phyloP scores from a whole-genome alignment of 2,113 vertebrate genomes.

The Larimichthys polyactis region DNA sequence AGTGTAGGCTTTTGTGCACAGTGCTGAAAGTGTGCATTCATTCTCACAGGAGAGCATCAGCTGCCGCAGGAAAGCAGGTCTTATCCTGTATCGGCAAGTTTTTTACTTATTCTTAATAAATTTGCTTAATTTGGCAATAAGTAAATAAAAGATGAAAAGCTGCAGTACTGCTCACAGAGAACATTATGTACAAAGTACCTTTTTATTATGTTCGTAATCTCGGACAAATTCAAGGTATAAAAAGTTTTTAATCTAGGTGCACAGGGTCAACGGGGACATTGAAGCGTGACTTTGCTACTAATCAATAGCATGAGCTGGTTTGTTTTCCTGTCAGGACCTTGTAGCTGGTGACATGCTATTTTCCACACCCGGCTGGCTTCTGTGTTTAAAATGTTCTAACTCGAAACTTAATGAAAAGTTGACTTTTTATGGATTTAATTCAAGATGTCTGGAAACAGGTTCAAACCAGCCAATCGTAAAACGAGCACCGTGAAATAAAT shows the following conservation, averaged over 20 bases:
- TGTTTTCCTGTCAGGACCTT: conserved; percentile 44
- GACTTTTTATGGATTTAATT: conserved; percentile 6
- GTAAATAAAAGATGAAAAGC: not conserved
- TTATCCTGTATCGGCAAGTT: conserved; percentile 52
- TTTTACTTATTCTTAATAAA: conserved; percentile 5
- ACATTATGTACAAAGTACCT: not conserved
- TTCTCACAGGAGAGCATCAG: conserved; percentile 79
- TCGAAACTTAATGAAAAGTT: not conserved
- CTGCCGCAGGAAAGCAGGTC: conserved; percentile 66
- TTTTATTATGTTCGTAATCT: conserved; percentile 22
- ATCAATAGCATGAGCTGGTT: conserved; percentile 51
- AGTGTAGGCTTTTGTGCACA: conserved; percentile 82
- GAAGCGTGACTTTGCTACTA: conserved; percentile 28
- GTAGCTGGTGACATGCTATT: conserved; percentile 10
- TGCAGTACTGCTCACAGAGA: not conserved
- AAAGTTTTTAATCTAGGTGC: conserved; percentile 4
- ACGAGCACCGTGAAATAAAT: conserved; percentile 16
- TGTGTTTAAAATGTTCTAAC: not conserved
- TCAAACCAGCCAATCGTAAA: conserved; percentile 7
- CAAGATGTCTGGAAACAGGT: conserved; percentile 9
- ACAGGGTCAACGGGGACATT: conserved; percentile 30
- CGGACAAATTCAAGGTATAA: not conserved
- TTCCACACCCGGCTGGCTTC: not conserved
- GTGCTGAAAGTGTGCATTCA: conserved; percentile 83
- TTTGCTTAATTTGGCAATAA: not conserved